Conservation (phyloP, 2,888 invertebrate species). For the Sarcophaga variegata region DNA sequence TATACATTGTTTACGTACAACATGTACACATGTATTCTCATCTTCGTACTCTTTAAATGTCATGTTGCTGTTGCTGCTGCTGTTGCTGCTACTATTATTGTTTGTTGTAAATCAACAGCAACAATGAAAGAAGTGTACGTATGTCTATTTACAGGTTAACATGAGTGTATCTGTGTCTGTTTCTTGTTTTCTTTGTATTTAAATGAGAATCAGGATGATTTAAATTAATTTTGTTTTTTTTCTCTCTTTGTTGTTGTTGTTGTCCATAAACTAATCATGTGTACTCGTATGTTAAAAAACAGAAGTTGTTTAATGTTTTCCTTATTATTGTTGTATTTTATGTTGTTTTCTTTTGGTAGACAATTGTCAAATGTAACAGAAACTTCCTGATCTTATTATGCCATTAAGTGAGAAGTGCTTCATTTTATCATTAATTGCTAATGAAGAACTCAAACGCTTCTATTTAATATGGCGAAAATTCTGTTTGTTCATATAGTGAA, state of each 20-base stretch:
- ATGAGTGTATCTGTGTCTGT: background rate
- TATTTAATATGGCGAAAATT: too few relatives aligned
- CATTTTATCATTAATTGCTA: too few relatives aligned
- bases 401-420: too few relatives aligned
- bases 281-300: background rate
- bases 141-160: background rate
- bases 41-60: slow-evolving; percentile 35
- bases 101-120: slow-evolving; percentile 15
- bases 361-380: slow-evolving; percentile 24
- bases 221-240: slow-evolving; percentile 35
- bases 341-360: background rate
- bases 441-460: too few relatives aligned
- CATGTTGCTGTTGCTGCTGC: slow-evolving; percentile 32
- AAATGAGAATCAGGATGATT: slow-evolving; percentile 31
- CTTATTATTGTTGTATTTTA: background rate
- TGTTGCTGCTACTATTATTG: too few relatives aligned
- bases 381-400: slow-evolving; percentile 46
- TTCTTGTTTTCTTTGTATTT: too few relatives aligned
- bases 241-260: slow-evolving; percentile 2
- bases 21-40: slow-evolving; percentile 15
- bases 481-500: too few relatives aligned
- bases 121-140: background rate
- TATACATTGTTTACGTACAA: too few relatives aligned
- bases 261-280: slow-evolving; percentile 57
- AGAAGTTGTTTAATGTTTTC: too few relatives aligned